Evolutionary conservation across 2,113 vertebrate genomes (phyloP).

Genomic region (Thomomys bottae): DNA sequence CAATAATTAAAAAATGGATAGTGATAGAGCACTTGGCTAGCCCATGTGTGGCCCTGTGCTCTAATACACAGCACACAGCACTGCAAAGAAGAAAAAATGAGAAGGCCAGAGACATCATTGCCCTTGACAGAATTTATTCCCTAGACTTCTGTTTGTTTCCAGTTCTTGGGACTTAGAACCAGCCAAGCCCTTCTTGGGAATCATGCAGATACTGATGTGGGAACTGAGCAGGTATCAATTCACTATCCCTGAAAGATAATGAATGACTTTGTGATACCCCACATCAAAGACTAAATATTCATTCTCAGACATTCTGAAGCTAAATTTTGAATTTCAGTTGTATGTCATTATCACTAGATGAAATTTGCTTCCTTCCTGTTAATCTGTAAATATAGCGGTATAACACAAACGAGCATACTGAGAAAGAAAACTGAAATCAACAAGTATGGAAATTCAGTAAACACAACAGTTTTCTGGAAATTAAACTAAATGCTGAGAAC

Average conservation of each 20-base stretch:
- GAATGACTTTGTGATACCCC: slow-evolving; percentile 55
- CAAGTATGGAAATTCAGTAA: neutral
- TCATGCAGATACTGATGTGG: slow-evolving; percentile 24
- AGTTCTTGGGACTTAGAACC: neutral
- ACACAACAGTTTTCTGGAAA: neutral
- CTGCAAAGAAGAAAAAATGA: neutral
- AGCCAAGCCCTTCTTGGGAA: slow-evolving; percentile 33
- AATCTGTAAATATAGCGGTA: slow-evolving; percentile 33
- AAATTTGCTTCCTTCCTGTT: slow-evolving; percentile 32
- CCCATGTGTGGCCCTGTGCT: neutral
- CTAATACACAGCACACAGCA: neutral
- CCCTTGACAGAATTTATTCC: slow-evolving; percentile 35
- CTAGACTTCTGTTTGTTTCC: slow-evolving; percentile 32
- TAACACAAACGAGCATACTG: neutral
- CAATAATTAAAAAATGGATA: neutral
- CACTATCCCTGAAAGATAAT: slow-evolving; percentile 35
- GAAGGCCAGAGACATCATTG: slow-evolving; percentile 37
- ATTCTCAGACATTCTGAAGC: slow-evolving; percentile 55
- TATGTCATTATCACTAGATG: slow-evolving; percentile 33
- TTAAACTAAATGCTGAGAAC: too few relatives aligned
- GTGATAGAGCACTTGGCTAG: neutral
- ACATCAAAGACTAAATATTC: slow-evolving; percentile 62
- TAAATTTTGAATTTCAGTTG: slow-evolving; percentile 56
- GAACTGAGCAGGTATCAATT: slow-evolving; percentile 58
- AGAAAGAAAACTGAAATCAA: slow-evolving; percentile 17